Base-by-base conservation (phyloP, 2,888 invertebrate species). In the Phasia obesa region DNA sequence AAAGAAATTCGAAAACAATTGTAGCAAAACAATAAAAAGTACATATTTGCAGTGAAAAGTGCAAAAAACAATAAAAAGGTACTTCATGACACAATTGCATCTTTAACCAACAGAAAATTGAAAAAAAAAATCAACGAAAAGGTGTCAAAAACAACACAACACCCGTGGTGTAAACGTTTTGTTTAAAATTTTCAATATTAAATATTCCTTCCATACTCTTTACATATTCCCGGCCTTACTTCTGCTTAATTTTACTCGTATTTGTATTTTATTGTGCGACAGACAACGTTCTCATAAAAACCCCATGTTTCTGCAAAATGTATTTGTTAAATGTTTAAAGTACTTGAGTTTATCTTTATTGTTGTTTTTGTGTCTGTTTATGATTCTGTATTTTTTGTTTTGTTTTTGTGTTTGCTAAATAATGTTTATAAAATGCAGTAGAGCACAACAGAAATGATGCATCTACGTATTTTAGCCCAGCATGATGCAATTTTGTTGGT, bases 71-170 rank as follows among this genome's bases (percentile, higher is more conserved):
- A 69, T 73, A 47, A 64, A 75, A 71, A 76, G 71, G 75, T 79
- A 79, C 83, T 83, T 75, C 53, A 76, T 38, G 75, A 70, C 70
- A 83, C 83, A 83, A 88, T 89, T 88, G 88, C 88, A 89, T 88
- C 71, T 75, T 71, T 62, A 83, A 73, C 65, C 71, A 76, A 80
- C 62, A 62, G 15, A 47, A 55, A 55, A 47, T 73, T 23, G 9
- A 25, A 55, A 3, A 42, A 35, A 11, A 4, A 6, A 53, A 27
- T 11, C 62, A 62, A 31, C 19, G 71, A 81, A 90, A 88, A 89
- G 89, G 90, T 89, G 89, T 90, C 89, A 90, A 90, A 89, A 89
- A 86, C 87, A 88, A 89, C 88, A 90, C 87, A 84, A 78, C 84
- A 78, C 80, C 74, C 77, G 79, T 67, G 80, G 62, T 53, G 84